These are phyloP conservation scores for Lota lota DNA, from an alignment of 2,113 vertebrate species.

Conservation along the genomic window DNA sequence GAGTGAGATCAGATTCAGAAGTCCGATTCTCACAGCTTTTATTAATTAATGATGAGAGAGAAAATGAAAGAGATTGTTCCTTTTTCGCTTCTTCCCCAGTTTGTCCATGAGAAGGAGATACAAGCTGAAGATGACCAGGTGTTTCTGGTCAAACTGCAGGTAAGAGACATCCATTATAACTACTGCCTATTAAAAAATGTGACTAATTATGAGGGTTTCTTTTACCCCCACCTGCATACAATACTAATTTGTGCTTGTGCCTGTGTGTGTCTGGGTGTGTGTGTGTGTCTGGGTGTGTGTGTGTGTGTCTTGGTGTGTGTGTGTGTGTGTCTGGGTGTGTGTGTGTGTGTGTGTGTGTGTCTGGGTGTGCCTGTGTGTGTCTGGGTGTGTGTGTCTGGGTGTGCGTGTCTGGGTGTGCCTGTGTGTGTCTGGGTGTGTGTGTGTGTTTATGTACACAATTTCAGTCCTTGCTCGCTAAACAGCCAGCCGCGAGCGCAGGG, in stretches of 20 bases:
- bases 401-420: too few species aligned
- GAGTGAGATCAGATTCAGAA: too few species aligned
- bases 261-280: too few species aligned
- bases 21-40: neutral
- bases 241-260: conserved; percentile 1
- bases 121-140: conserved; percentile 97
- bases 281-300: neutral
- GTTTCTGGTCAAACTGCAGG: conserved; percentile 97
- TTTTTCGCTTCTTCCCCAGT: conserved; percentile 70
- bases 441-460: conserved; percentile 40
- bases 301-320: neutral
- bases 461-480: conserved; percentile 91
- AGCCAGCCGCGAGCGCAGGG: conserved; percentile 87
- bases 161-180: conserved; percentile 45
- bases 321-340: too few species aligned
- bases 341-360: too few species aligned
- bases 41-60: neutral
- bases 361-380: too few species aligned
- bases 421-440: neutral
- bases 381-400: too few species aligned
- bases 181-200: neutral
- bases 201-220: neutral
- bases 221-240: neutral
- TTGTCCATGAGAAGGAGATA: conserved; percentile 98
- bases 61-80: neutral